phyloP scores from a whole-genome alignment of 2,888 invertebrate species.

The Hydrotaea cyrtoneurina region DNA sequence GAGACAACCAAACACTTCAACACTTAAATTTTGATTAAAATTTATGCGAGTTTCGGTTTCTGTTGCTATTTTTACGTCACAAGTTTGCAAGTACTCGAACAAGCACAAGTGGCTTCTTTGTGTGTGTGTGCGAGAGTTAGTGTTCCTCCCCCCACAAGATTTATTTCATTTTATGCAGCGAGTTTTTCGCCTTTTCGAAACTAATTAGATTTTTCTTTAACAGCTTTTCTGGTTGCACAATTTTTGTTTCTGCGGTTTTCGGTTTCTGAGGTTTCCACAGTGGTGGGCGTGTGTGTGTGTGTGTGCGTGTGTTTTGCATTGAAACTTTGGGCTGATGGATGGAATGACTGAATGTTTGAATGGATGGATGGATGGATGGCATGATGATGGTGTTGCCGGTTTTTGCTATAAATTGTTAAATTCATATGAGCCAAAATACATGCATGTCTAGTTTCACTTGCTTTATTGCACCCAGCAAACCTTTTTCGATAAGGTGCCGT shows the following conservation, averaged over 20 bases:
- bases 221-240: conserved; percentile 11
- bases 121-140: too few species aligned
- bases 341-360: neutral
- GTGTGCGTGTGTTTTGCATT: neutral
- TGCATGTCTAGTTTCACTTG: neutral
- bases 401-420: neutral
- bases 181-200: conserved; percentile 22
- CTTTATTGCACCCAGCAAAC: neutral
- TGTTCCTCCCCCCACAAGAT: neutral
- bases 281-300: neutral
- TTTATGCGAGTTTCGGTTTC: neutral
- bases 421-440: neutral
- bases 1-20: conserved; percentile 39
- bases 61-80: neutral
- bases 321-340: neutral
- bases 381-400: neutral
- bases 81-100: neutral
- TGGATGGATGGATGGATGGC: too few species aligned
- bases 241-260: conserved; percentile 24
- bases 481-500: neutral
- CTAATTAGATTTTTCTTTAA: conserved; percentile 40
- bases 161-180: conserved; percentile 4
- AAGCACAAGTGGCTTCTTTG: neutral
- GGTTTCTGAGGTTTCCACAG: neutral
- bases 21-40: conserved; percentile 41